Conservation (phyloP, 2,888 invertebrate genomes). For the Tryphoninae sp. region DNA sequence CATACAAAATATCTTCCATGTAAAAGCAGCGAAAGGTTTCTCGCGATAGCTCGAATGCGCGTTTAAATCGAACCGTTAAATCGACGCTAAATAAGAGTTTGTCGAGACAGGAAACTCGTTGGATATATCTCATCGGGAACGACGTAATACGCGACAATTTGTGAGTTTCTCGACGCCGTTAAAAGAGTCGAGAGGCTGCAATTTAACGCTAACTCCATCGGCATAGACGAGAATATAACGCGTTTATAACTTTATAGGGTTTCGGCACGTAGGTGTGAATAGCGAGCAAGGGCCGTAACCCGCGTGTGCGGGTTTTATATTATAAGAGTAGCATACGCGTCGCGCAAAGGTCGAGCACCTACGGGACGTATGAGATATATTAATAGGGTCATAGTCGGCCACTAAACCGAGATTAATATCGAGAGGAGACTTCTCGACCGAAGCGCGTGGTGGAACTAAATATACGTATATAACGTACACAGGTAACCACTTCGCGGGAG, state of each 20-base stretch:
- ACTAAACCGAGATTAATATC: slow-evolving; percentile 69
- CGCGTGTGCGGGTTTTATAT: not conserved
- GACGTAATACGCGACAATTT: slow-evolving; percentile 47
- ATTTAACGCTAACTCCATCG: slow-evolving; percentile 41
- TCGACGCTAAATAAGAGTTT: slow-evolving; percentile 4
- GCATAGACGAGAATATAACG: not conserved
- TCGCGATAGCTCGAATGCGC: not conserved
- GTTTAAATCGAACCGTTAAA: slow-evolving; percentile 28
- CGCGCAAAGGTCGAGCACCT: slow-evolving; percentile 55
- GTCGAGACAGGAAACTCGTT: slow-evolving; percentile 33
- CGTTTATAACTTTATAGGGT: not conserved
- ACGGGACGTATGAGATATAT: slow-evolving; percentile 58
- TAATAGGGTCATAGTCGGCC: slow-evolving; percentile 69
- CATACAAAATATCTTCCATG: not conserved
- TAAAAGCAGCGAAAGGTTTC: not conserved
- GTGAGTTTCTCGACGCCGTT: slow-evolving; percentile 22
- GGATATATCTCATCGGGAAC: slow-evolving; percentile 26
- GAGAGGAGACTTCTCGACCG: slow-evolving; percentile 48
- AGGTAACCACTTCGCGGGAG: slow-evolving; percentile 34
- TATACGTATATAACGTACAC: not conserved
- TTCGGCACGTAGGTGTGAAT: slow-evolving; percentile 15
- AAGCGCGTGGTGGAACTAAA: slow-evolving; percentile 19
- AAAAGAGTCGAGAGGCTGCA: not conserved
- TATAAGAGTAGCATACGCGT: not conserved
- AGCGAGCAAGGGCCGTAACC: not conserved